Conservation (phyloP, 2,113 vertebrate genomes). For the Nibea coibor region DNA sequence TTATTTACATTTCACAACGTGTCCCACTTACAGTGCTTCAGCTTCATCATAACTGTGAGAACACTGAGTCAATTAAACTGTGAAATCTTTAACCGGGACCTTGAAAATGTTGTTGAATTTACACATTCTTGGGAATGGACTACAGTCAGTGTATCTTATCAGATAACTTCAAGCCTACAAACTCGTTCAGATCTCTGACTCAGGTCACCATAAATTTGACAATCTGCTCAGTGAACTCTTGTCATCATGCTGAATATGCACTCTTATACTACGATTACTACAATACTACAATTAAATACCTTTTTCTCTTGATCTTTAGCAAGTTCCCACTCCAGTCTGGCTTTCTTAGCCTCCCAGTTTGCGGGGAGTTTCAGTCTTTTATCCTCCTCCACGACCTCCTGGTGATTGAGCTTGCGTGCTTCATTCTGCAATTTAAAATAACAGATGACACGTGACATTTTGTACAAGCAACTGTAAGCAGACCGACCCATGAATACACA, state of each 20-base stretch:
- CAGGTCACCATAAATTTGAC: not conserved
- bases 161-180: not conserved
- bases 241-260: not conserved
- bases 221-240: not conserved
- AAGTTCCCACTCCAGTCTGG: slow-evolving; percentile 93
- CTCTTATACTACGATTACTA: too few species aligned
- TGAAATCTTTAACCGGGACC: too few species aligned
- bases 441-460: not conserved
- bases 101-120: too few species aligned
- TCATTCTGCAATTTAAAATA: slow-evolving; percentile 86
- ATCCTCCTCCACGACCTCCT: slow-evolving; percentile 95
- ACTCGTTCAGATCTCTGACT: not conserved
- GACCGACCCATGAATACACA: not conserved
- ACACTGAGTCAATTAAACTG: too few species aligned
- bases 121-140: too few species aligned
- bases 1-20: too few species aligned
- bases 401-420: slow-evolving; percentile 94
- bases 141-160: too few species aligned
- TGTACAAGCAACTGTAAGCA: not conserved
- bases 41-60: not conserved
- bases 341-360: slow-evolving; percentile 97
- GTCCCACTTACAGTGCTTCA: too few species aligned
- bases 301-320: slow-evolving; percentile 91
- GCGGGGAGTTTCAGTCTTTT: slow-evolving; percentile 91
- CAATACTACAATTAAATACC: slow-evolving; percentile 63